These are phyloP conservation scores for Nansenia antarctica DNA, from an alignment of 2,113 vertebrate genomes.

Conservation along the genomic window DNA sequence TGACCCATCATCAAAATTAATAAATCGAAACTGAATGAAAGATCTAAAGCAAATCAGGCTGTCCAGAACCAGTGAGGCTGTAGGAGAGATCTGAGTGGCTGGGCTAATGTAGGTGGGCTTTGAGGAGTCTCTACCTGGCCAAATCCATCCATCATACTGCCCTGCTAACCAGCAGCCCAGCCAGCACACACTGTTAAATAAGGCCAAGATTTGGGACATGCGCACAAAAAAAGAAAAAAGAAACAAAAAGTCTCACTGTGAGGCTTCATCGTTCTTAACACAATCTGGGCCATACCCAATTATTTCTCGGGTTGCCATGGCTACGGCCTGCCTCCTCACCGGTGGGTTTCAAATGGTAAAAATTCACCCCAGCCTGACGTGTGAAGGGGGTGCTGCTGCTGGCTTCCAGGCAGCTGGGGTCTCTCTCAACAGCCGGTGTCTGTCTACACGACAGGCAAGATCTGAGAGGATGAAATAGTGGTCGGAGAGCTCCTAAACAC, in stretches of 20 bases:
- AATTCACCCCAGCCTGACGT: constrained; percentile 32
- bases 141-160: neutral
- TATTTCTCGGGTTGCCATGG: constrained; percentile 70
- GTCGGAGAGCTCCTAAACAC: neutral
- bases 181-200: constrained; percentile 26
- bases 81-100: too few species aligned
- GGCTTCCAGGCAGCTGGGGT: neutral
- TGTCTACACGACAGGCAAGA: neutral
- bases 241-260: constrained; percentile 43
- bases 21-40: too few species aligned
- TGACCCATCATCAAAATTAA: too few species aligned
- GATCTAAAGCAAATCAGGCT: too few species aligned
- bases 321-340: constrained; percentile 58
- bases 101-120: too few species aligned
- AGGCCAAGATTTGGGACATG: neutral
- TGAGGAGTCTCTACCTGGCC: neutral
- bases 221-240: constrained; percentile 31
- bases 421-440: neutral
- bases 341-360: constrained; percentile 59
- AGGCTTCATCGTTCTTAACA: constrained; percentile 57
- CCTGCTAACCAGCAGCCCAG: neutral
- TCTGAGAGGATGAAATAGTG: too few species aligned
- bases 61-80: too few species aligned
- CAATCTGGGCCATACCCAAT: constrained; percentile 63
- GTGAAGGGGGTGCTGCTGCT: constrained; percentile 1